Evolutionary conservation across 2,888 invertebrate genomes (phyloP).

Genomic region (Elmis aenea): DNA sequence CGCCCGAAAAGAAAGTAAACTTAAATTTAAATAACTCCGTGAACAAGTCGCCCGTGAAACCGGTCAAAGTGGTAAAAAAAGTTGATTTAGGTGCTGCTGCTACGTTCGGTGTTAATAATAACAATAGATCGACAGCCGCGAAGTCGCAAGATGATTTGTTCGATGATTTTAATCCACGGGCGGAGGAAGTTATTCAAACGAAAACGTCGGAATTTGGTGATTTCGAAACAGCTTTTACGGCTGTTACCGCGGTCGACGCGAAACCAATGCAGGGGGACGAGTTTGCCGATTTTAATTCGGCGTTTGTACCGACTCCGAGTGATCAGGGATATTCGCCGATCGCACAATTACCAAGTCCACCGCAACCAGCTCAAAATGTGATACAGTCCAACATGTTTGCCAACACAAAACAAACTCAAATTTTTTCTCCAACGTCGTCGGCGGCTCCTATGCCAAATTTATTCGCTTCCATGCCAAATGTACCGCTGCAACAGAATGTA

Average conservation of each 20-base stretch:
- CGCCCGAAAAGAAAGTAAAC: slow-evolving; percentile 42
- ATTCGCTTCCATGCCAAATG: slow-evolving; percentile 9
- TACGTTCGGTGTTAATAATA: slow-evolving; percentile 55
- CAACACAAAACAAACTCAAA: slow-evolving; percentile 12
- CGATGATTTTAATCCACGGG: slow-evolving; percentile 60
- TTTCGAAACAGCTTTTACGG: slow-evolving; percentile 66
- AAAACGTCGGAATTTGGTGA: slow-evolving; percentile 66
- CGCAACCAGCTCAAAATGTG: slow-evolving; percentile 2
- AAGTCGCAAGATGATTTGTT: slow-evolving; percentile 48
- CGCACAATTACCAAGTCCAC: background rate
- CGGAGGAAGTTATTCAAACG: slow-evolving; percentile 38
- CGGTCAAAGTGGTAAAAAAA: slow-evolving; percentile 49
- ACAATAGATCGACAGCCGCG: slow-evolving; percentile 43
- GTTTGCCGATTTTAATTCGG: slow-evolving; percentile 78
- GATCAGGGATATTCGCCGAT: background rate
- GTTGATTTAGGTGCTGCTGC: slow-evolving; percentile 66
- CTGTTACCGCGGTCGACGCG: slow-evolving; percentile 16
- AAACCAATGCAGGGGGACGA: slow-evolving; percentile 58
- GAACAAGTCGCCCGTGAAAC: slow-evolving; percentile 42
- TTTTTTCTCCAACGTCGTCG: slow-evolving; percentile 8
- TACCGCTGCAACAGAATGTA: too few species aligned
- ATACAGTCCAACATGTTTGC: slow-evolving; percentile 4
- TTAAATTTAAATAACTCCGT: slow-evolving; percentile 48
- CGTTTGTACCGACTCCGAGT: slow-evolving; percentile 50
- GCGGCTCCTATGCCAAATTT: slow-evolving; percentile 3